Percentiles rank a stretch among this genome's conserved stretches.
phyloP scores from a whole-genome alignment of 2,888 invertebrate genomes.

The Tachina lurida region DNA sequence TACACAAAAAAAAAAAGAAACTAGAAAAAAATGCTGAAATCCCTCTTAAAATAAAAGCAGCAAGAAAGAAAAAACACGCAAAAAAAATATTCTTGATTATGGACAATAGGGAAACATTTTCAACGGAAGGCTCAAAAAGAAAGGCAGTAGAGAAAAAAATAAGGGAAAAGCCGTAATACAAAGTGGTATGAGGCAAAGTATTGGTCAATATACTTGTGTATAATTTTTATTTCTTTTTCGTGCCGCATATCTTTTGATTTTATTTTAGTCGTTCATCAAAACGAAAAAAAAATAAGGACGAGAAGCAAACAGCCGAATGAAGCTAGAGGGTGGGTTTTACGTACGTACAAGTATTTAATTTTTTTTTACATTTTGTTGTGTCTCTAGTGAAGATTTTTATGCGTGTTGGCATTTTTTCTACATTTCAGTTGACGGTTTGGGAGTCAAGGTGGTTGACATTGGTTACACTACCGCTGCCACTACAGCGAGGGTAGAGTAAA shows the following conservation, averaged over 20 bases:
- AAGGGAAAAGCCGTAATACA: slow-evolving; percentile 9
- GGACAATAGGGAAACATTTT: slow-evolving; percentile 65
- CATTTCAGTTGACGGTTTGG: slow-evolving; percentile 53
- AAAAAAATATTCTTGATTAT: slow-evolving; percentile 39
- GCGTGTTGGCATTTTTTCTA: slow-evolving; percentile 47
- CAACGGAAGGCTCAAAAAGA: slow-evolving; percentile 36
- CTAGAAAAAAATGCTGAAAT: slow-evolving; percentile 70
- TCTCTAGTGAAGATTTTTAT: slow-evolving; percentile 42
- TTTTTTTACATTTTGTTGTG: slow-evolving; percentile 17
- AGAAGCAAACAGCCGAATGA: not conserved
- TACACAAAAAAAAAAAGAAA: slow-evolving; percentile 50
- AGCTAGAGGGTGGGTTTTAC: slow-evolving; percentile 46
- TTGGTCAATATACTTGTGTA: slow-evolving; percentile 65
- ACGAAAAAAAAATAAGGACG: not conserved
- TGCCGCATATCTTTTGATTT: slow-evolving; percentile 20
- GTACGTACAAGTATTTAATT: not conserved
- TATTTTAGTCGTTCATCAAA: slow-evolving; percentile 6
- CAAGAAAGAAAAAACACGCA: slow-evolving; percentile 27
- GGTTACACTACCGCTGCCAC: not conserved
- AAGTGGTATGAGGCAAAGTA: slow-evolving; percentile 56
- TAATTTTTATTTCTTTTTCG: slow-evolving; percentile 48
- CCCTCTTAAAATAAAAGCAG: slow-evolving; percentile 62
- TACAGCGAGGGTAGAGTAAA: not conserved
- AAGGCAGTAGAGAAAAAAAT: not conserved
- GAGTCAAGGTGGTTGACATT: slow-evolving; percentile 70